These are phyloP conservation scores for Aphidius colemani DNA, from an alignment of 2,888 invertebrate species.

Conservation along the genomic window DNA sequence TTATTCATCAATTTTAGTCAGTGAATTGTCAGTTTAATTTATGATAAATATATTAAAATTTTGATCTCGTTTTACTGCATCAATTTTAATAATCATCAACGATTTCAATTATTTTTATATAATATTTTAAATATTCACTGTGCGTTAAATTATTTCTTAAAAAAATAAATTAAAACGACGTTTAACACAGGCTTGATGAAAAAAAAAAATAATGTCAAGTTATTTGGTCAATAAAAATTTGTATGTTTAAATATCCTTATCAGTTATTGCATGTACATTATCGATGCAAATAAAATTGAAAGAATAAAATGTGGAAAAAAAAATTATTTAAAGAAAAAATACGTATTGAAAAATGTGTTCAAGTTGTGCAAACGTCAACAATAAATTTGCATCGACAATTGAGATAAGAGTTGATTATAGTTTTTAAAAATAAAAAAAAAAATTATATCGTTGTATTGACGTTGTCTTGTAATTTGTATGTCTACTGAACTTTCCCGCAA, in stretches of 20 bases:
- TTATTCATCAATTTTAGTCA: conserved; percentile 6
- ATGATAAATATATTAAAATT: conserved; percentile 12
- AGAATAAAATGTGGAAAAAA: too few species aligned
- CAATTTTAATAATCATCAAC: conserved; percentile 22
- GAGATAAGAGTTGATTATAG: conserved; percentile 8
- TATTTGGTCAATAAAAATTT: too few species aligned
- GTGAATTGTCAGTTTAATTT: conserved; percentile 11
- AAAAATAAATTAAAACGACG: background rate
- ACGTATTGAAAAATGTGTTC: too few species aligned
- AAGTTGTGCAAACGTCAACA: conserved; percentile 3
- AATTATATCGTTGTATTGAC: background rate
- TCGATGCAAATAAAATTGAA: too few species aligned
- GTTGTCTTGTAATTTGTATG: conserved; percentile 9
- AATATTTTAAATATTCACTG: background rate
- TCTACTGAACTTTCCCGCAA: conserved; percentile 2
- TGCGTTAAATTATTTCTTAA: background rate
- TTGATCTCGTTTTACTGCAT: conserved; percentile 16
- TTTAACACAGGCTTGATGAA: too few species aligned
- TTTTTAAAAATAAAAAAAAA: too few species aligned
- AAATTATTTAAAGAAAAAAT: too few species aligned
- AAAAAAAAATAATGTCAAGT: too few species aligned
- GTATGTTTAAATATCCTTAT: too few species aligned
- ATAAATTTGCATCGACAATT: conserved; percentile 19
- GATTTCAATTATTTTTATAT: conserved; percentile 14
- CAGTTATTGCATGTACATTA: too few species aligned